Evolutionary conservation across 2,888 invertebrate genomes (phyloP).

Genomic region (Adelognathus sp.): DNA sequence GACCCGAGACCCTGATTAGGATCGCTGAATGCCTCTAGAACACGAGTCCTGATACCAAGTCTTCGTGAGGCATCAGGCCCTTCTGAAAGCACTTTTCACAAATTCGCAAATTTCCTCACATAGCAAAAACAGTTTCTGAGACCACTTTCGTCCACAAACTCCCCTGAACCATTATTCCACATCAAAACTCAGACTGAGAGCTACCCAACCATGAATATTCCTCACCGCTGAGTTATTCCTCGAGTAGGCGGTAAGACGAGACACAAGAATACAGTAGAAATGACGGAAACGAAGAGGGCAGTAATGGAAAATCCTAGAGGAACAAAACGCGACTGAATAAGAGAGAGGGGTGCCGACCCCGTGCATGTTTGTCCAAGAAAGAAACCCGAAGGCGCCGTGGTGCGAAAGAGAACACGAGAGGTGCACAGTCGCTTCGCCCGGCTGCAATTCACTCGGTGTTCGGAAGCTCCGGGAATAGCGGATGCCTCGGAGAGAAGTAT

Average conservation of each 20-base stretch:
- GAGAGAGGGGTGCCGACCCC: background rate
- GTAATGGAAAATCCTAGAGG: background rate
- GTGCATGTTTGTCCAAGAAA: slow-evolving; percentile 14
- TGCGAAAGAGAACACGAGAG: slow-evolving; percentile 20
- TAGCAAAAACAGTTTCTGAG: background rate
- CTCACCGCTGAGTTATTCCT: slow-evolving; percentile 3
- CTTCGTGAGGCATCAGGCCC: no score
- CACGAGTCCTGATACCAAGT: no score
- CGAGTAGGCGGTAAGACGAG: slow-evolving; percentile 41
- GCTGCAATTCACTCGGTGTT: background rate
- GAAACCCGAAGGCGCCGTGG: slow-evolving; percentile 1
- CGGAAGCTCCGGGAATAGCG: slow-evolving; percentile 8
- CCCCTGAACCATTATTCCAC: background rate
- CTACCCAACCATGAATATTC: slow-evolving; percentile 5
- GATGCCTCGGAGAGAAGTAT: slow-evolving; percentile 11
- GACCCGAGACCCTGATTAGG: no score
- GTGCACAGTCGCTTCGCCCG: background rate
- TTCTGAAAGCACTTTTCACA: no score
- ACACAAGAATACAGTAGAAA: slow-evolving; percentile 46
- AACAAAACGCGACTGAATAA: background rate
- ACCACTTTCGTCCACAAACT: background rate
- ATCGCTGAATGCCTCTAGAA: no score
- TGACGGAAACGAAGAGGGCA: slow-evolving; percentile 43
- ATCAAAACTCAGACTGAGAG: background rate
- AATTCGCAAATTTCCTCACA: background rate